A percentile compares a stretch with the other conserved stretches of the same genome.
These are phyloP conservation scores for Leucoraja ocellata DNA, from an alignment of 2,797 vertebrate genomes.

Conservation along the genomic window DNA sequence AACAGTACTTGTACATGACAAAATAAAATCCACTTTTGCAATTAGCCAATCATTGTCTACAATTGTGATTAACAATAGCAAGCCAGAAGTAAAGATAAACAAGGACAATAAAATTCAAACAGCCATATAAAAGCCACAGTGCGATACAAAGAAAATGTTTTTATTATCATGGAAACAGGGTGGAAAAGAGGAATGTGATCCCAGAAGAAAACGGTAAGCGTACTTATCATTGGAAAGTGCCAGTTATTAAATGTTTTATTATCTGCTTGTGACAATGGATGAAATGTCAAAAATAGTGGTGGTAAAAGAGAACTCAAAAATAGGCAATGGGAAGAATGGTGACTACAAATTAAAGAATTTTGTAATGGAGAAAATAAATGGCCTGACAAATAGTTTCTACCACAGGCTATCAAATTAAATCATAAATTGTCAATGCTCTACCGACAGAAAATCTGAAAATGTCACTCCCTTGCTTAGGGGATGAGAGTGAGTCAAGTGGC, in stretches of 20 bases:
- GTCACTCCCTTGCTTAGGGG: not conserved
- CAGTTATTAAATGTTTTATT: not conserved
- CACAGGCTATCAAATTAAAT: not conserved
- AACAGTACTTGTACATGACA: not conserved
- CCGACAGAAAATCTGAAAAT: not conserved
- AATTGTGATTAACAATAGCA: not conserved
- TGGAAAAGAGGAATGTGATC: not conserved
- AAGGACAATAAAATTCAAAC: not conserved
- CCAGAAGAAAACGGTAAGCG: not conserved
- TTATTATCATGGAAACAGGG: not conserved
- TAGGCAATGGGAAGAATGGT: not conserved
- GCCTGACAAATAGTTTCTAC: not conserved
- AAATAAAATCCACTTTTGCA: not conserved
- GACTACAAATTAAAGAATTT: not conserved
- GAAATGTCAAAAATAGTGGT: not conserved
- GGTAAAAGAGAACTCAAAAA: not conserved
- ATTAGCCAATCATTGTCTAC: not conserved
- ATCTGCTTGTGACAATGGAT: not conserved
- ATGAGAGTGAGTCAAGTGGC: not conserved
- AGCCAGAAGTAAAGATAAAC: not conserved
- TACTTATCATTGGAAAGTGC: not conserved
- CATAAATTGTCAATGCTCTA: not conserved
- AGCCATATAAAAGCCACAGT: not conserved
- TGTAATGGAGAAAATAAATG: slow-evolving; percentile 5
- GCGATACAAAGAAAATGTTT: not conserved